Conservation (phyloP, 2,113 vertebrate genomes). For the Alaudala cheleensis region DNA sequence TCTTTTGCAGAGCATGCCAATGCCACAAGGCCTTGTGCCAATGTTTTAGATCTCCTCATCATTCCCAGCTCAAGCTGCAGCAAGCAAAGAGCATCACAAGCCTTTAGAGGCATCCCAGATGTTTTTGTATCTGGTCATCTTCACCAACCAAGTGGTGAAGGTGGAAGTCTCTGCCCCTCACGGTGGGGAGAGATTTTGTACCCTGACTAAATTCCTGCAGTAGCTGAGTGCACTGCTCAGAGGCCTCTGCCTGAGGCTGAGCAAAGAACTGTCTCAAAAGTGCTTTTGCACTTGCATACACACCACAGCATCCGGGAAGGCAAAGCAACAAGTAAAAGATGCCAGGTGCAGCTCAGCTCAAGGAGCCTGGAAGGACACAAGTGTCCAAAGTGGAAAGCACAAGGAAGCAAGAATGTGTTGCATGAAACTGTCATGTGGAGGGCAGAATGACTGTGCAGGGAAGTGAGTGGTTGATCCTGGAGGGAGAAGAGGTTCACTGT, state of each 20-base stretch:
- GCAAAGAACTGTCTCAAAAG: neutral
- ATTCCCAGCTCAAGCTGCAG: slow-evolving; percentile 27
- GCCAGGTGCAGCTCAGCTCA: neutral
- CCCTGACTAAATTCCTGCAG: neutral
- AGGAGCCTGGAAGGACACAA: neutral
- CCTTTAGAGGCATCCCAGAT: neutral
- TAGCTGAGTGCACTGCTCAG: neutral
- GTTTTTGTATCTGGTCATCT: neutral
- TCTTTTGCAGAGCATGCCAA: neutral
- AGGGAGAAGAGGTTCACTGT: neutral
- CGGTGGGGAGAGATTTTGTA: neutral
- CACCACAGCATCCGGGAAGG: neutral
- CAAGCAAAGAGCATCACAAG: neutral
- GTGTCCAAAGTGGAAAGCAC: neutral
- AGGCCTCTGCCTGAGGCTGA: neutral
- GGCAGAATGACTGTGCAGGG: neutral
- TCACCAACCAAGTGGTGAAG: neutral
- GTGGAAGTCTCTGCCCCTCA: neutral
- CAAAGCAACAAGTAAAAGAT: neutral
- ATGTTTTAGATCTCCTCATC: neutral
- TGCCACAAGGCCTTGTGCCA: slow-evolving; percentile 3
- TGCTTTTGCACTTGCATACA: neutral
- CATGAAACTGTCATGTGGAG: neutral
- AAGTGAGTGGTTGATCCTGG: neutral
- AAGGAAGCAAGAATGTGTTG: neutral